Percentiles rank a stretch among this genome's conserved stretches.
These are phyloP conservation scores for Notarius quadriscutis DNA, from an alignment of 2,113 vertebrate species.

Conservation along the genomic window DNA sequence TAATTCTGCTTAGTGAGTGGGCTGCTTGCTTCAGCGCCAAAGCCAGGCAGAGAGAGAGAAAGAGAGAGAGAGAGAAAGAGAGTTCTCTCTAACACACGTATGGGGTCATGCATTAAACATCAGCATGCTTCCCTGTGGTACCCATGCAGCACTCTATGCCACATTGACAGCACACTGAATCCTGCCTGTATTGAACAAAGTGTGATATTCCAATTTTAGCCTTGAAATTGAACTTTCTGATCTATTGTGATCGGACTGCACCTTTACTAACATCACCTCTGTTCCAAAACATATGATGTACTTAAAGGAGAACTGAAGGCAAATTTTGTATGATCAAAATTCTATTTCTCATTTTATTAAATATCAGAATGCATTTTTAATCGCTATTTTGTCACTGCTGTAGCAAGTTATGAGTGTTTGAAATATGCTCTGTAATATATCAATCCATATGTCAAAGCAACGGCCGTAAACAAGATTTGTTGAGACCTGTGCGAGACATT, in stretches of 20 bases:
- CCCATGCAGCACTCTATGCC: slow-evolving; percentile 38
- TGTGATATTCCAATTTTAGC: slow-evolving; percentile 7
- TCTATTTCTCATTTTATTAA: too few relatives aligned
- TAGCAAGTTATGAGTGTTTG: too few relatives aligned
- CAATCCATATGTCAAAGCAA: too few relatives aligned
- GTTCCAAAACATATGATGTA: neutral
- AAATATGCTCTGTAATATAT: too few relatives aligned
- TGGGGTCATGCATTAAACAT: slow-evolving; percentile 51
- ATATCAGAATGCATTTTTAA: too few relatives aligned
- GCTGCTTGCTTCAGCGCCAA: slow-evolving; percentile 60
- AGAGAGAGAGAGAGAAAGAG: neutral
- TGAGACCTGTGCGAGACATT: too few relatives aligned
- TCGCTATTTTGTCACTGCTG: too few relatives aligned
- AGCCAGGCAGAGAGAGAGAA: slow-evolving; percentile 58
- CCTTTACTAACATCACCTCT: neutral
- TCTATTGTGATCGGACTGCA: neutral
- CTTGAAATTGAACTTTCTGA: neutral
- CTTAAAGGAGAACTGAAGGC: too few relatives aligned
- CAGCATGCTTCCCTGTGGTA: slow-evolving; percentile 40
- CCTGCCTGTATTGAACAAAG: slow-evolving; percentile 9
- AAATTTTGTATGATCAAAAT: too few relatives aligned
- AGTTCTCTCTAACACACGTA: slow-evolving; percentile 32
- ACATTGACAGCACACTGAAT: slow-evolving; percentile 31
- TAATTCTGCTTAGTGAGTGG: slow-evolving; percentile 30
- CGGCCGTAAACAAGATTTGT: too few relatives aligned